Conservation (phyloP, 1,140 invertebrate genomes). For the Maniola jurtina region DNA sequence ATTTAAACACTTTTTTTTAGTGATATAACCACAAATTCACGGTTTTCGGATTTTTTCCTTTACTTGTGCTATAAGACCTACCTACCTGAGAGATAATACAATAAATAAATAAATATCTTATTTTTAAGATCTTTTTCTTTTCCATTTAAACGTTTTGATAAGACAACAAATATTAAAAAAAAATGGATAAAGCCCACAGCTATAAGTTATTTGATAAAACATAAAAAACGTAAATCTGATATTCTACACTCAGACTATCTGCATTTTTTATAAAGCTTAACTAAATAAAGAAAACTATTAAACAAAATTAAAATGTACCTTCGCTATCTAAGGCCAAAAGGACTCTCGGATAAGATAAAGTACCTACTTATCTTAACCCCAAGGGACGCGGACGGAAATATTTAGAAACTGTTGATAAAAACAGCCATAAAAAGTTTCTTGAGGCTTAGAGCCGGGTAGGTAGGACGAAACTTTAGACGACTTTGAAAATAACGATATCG, state of each 20-base stretch:
- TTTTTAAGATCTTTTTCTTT: no score
- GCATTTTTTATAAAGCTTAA: slow-evolving; percentile 11
- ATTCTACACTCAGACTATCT: not conserved
- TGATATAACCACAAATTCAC: no score
- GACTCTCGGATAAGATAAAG: slow-evolving; percentile 58
- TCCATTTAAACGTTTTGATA: no score
- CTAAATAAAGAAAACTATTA: slow-evolving; percentile 26
- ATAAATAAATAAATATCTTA: no score
- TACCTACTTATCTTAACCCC: slow-evolving; percentile 58
- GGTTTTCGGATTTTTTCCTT: no score
- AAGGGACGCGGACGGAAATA: slow-evolving; percentile 46
- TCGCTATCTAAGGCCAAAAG: slow-evolving; percentile 49
- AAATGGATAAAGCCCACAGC: no score
- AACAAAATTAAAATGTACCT: slow-evolving; percentile 36
- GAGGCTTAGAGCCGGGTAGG: slow-evolving; percentile 33
- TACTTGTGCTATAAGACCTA: no score
- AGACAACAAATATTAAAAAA: no score
- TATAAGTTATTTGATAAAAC: no score
- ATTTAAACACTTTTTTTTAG: no score
- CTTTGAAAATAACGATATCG: not conserved
- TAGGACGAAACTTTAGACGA: slow-evolving; percentile 1
- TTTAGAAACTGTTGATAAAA: slow-evolving; percentile 51
- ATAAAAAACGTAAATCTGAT: no score
- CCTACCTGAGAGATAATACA: no score
- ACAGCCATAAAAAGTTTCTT: slow-evolving; percentile 47